Evolutionary conservation across 2,113 vertebrate genomes (phyloP).

Genomic region (Catharus fuscescens): DNA sequence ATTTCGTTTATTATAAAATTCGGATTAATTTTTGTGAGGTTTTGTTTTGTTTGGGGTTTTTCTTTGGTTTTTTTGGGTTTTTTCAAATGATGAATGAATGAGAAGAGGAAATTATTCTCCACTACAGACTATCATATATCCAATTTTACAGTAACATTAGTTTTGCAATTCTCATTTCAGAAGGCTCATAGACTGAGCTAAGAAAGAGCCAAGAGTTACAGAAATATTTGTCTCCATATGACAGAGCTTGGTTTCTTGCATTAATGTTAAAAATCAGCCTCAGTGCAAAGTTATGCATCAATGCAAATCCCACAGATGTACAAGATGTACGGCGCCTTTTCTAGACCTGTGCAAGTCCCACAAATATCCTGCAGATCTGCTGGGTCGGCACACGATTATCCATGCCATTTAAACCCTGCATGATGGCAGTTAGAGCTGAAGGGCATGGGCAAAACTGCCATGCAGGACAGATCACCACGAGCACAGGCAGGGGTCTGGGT

Average conservation of each 20-base stretch:
- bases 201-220: background rate
- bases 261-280: background rate
- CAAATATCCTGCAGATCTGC: background rate
- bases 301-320: background rate
- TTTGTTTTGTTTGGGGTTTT: background rate
- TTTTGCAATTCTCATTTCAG: background rate
- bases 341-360: background rate
- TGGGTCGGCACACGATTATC: background rate
- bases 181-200: background rate
- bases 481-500: background rate
- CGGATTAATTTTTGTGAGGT: background rate
- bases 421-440: background rate
- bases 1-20: background rate
- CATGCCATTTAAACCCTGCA: fast-evolving
- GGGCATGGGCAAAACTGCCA: background rate
- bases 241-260: background rate
- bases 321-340: background rate
- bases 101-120: background rate
- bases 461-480: fast-evolving
- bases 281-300: background rate
- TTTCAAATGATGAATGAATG: background rate
- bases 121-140: background rate
- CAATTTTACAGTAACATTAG: background rate
- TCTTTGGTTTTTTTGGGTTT: background rate
- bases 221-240: background rate